These are phyloP conservation scores for Xyrauchen texanus DNA, from an alignment of 2,113 vertebrate genomes.

Conservation along the genomic window DNA sequence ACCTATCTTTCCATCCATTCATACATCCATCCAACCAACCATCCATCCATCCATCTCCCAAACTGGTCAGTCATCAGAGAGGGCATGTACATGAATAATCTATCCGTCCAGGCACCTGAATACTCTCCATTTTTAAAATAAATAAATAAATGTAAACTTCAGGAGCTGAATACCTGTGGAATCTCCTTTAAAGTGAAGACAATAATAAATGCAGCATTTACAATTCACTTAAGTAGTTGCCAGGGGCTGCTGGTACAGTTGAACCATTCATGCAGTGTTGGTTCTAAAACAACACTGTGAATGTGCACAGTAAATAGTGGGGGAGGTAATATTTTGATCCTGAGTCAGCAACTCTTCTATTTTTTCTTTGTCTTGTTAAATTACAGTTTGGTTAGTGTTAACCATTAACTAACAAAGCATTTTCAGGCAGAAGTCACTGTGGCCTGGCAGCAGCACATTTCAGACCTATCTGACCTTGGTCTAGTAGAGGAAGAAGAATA, in stretches of 20 bases:
- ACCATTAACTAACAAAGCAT: constrained; percentile 63
- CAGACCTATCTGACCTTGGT: constrained; percentile 5
- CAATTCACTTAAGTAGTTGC: constrained; percentile 46
- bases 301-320: constrained; percentile 70
- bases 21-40: too few species aligned
- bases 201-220: too few species aligned
- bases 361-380: constrained; percentile 56
- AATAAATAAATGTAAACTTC: neutral
- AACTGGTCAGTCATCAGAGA: too few species aligned
- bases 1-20: too few species aligned
- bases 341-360: constrained; percentile 30
- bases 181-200: constrained; percentile 12
- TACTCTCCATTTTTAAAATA: neutral
- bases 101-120: too few species aligned
- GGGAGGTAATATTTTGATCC: constrained; percentile 59
- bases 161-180: constrained; percentile 1
- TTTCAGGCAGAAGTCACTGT: constrained; percentile 55
- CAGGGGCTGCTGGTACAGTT: constrained; percentile 54
- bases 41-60: too few species aligned
- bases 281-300: constrained; percentile 63
- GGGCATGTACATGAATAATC: too few species aligned
- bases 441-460: constrained; percentile 42
- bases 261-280: constrained; percentile 56
- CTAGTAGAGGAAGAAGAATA: neutral
- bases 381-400: constrained; percentile 65